Evolutionary conservation across 2,888 invertebrate genomes (phyloP).

Genomic region (Leptinotarsa juncta): DNA sequence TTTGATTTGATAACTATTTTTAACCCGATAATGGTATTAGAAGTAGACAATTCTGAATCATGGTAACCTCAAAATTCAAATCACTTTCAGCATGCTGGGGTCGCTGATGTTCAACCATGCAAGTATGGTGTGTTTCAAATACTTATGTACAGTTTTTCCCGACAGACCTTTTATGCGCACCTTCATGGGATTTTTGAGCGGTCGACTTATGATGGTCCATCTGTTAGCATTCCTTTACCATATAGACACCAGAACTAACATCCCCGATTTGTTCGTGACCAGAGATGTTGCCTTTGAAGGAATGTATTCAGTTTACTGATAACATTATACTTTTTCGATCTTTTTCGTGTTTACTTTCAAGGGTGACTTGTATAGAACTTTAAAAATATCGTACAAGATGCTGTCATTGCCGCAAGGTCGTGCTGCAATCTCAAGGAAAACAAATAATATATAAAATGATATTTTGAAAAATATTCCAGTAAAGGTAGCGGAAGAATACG

Average conservation of each 20-base stretch:
- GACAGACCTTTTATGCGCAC: slow-evolving; percentile 51
- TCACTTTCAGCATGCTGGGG: slow-evolving; percentile 57
- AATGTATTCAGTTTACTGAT: slow-evolving; percentile 49
- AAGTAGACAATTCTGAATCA: neutral
- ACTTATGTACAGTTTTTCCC: slow-evolving; percentile 49
- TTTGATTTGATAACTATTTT: too few species aligned
- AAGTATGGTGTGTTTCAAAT: slow-evolving; percentile 56
- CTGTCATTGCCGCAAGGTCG: too few species aligned
- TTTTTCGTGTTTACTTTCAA: neutral
- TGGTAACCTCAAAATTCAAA: neutral
- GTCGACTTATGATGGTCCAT: slow-evolving; percentile 60
- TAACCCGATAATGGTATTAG: too few species aligned
- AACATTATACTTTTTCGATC: neutral
- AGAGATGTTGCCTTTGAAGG: slow-evolving; percentile 51
- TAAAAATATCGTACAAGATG: too few species aligned
- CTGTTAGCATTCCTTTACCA: slow-evolving; percentile 61
- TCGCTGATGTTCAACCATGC: slow-evolving; percentile 61
- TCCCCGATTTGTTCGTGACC: slow-evolving; percentile 40
- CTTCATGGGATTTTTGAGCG: slow-evolving; percentile 56
- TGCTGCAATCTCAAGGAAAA: too few species aligned
- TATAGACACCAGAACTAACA: slow-evolving; percentile 56
- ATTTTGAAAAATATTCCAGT: too few species aligned
- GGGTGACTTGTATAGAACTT: too few species aligned
- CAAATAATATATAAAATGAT: too few species aligned
- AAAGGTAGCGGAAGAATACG: too few species aligned